Evolutionary conservation across 92 coral and sea anemone species (phyloP).

Genomic region (Phenganax marumi): DNA sequence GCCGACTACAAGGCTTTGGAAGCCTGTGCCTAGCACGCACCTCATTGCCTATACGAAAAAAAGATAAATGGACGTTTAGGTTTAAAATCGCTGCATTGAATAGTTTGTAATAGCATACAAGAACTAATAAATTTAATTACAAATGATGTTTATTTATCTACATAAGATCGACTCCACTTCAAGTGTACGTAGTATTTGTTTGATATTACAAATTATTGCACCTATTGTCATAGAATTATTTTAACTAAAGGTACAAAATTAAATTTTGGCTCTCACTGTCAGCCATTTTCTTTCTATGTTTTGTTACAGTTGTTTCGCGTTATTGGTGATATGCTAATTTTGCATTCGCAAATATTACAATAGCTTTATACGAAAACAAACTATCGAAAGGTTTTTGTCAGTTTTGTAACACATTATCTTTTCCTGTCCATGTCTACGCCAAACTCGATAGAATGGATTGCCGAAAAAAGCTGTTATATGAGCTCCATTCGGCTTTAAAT

Average conservation of each 20-base stretch:
- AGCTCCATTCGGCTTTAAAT: neutral
- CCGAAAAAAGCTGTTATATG: neutral
- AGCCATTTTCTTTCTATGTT: neutral
- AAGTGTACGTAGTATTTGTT: too few relatives aligned
- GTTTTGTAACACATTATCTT: neutral
- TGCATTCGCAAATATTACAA: slow-evolving; percentile 2
- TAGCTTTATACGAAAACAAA: neutral
- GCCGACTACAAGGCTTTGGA: slow-evolving; percentile 42
- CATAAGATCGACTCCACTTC: too few relatives aligned
- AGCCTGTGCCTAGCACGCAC: slow-evolving; percentile 43
- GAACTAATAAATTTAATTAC: neutral
- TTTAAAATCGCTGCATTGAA: too few relatives aligned
- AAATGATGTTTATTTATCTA: neutral
- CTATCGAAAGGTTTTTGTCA: neutral
- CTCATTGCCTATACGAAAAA: slow-evolving; percentile 24
- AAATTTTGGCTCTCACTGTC: neutral
- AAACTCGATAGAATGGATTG: neutral
- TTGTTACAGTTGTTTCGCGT: neutral
- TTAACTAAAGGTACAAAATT: neutral
- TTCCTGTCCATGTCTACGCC: too few relatives aligned
- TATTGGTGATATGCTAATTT: neutral
- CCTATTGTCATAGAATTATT: neutral
- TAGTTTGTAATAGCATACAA: neutral
- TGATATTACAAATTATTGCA: too few relatives aligned
- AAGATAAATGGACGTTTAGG: neutral